Evolutionary conservation across 2,888 invertebrate species (phyloP).

Genomic region (Lottia gigantea): DNA sequence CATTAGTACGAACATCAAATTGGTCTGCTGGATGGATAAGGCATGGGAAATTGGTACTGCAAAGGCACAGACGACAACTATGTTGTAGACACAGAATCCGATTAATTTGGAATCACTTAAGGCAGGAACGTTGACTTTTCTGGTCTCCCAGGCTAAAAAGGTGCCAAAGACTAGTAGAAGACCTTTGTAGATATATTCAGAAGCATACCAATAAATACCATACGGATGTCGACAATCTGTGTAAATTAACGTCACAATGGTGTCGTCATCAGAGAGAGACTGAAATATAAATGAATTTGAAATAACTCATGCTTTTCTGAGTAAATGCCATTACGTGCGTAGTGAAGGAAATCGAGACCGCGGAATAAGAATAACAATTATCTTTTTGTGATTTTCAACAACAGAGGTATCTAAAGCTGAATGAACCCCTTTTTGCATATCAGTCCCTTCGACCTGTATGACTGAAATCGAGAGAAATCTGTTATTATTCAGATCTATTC

Average conservation of each 20-base stretch:
- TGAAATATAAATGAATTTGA: neutral
- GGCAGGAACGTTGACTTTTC: conserved; percentile 40
- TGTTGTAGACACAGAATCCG: conserved; percentile 53
- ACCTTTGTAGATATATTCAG: conserved; percentile 45
- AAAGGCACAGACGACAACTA: conserved; percentile 42
- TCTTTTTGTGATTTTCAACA: too few species aligned
- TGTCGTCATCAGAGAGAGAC: conserved; percentile 18
- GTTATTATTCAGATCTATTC: too few species aligned
- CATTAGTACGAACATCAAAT: conserved; percentile 35
- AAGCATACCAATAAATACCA: conserved; percentile 38
- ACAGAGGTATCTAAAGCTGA: too few species aligned
- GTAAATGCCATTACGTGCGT: too few species aligned
- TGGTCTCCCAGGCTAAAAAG: conserved; percentile 51
- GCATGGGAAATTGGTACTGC: conserved; percentile 39
- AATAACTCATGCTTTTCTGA: too few species aligned
- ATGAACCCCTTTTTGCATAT: too few species aligned
- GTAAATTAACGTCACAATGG: conserved; percentile 17
- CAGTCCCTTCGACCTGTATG: too few species aligned
- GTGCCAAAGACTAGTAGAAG: conserved; percentile 47
- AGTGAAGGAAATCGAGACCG: too few species aligned
- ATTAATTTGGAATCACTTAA: conserved; percentile 52
- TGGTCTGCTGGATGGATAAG: conserved; percentile 35
- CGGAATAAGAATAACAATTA: too few species aligned
- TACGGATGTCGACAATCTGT: conserved; percentile 20
- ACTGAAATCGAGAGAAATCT: too few species aligned